Base-by-base conservation (phyloP, 2,113 vertebrate genomes). In the Amia ocellicauda region DNA sequence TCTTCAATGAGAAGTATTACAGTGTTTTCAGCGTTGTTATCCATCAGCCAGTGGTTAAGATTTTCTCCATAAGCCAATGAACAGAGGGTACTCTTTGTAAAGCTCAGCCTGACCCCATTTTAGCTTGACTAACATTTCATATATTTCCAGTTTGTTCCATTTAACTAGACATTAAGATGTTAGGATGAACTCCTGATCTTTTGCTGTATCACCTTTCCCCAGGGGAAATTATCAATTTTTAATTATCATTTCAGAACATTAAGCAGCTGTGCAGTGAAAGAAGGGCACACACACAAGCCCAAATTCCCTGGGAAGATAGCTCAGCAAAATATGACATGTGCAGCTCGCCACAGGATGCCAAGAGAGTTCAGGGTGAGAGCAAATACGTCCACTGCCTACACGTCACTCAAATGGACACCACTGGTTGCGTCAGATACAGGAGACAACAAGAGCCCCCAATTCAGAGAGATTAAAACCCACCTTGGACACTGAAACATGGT, bases 211-310 rank as follows among this genome's bases (percentile, higher is more conserved):
- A 60, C 31, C 57, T 28, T 40, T 27, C 63, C 67, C 69, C 40
- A 43, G 42, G 75, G 78, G 71, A 73, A 76, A 77, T 72, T 54
- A 74, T 72, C 69, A 67, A 73, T 78, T 69, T 80, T 80, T 80
- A 80, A 80, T 80, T 74, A 80, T 80, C 63, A 56, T 62, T 55
- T 60, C 60, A 22, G 41, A 60, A 58, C 67, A 65, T 58, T 27
- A 59, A 60, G 70, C 60, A 63, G 55, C 45, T 22, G 24, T 66
- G 67, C 53, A 54, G 49, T 27, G 66, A 56, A 55, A 31, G 27
- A 63, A 68, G 63, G 27, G 63, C 7, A 22, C 31, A 13, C 20
- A 53, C 8, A 3, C 14, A 20, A 4, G 20, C 51, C 20, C 51
- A 2, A 22, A 53, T 53, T 53, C 20, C 51, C 51, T 24, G 3